phyloP scores from a whole-genome alignment of 2,113 vertebrate species.

The Zosterops hypoxanthus region DNA sequence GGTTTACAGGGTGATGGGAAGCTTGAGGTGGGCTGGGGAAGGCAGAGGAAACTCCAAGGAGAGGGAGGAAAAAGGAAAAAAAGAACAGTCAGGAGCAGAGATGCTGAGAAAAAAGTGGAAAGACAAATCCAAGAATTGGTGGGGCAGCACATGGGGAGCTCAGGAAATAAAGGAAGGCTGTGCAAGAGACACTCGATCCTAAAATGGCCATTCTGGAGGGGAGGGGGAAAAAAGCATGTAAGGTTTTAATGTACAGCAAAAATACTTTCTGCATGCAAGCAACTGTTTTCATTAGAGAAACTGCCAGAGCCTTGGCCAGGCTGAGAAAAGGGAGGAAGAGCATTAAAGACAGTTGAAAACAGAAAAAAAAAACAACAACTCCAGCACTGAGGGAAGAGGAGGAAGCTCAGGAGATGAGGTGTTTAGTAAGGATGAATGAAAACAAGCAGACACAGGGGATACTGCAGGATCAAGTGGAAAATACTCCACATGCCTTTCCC shows the following conservation, averaged over 20 bases:
- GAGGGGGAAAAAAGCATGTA: not conserved
- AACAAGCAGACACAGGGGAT: not conserved
- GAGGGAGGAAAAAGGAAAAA: accelerated
- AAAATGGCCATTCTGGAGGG: not conserved
- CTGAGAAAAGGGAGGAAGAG: not conserved
- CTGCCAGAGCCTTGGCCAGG: not conserved
- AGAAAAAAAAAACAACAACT: not conserved
- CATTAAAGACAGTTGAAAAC: not conserved
- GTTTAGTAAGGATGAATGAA: not conserved
- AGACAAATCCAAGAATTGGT: not conserved
- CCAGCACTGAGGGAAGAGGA: not conserved
- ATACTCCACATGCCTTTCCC: conserved; percentile 14
- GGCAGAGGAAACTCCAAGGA: not conserved
- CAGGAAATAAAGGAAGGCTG: not conserved
- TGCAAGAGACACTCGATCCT: not conserved
- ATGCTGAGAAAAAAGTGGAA: not conserved
- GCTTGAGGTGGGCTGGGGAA: not conserved
- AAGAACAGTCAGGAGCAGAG: not conserved
- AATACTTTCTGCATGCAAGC: not conserved
- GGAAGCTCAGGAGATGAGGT: not conserved
- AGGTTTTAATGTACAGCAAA: conserved; percentile 7
- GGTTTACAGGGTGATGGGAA: not conserved
- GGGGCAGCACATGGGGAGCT: not conserved
- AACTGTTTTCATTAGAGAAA: conserved; percentile 14
- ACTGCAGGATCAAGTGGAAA: not conserved